These are phyloP conservation scores for Myotis pilosus DNA, from an alignment of 2,797 vertebrate species.

Conservation along the genomic window DNA sequence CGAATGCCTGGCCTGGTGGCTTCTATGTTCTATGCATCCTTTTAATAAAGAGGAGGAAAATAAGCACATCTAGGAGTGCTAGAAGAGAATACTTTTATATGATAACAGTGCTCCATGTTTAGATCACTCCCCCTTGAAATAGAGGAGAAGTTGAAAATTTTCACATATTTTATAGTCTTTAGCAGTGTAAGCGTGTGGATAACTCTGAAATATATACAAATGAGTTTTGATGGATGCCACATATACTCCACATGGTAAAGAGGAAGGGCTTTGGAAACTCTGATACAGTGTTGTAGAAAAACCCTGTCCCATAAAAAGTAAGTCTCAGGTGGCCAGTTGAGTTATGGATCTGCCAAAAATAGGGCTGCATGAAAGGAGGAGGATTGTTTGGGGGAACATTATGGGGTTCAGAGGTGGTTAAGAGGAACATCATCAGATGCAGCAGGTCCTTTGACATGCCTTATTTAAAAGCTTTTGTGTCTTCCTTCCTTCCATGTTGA, in stretches of 20 bases:
- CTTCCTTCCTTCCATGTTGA: neutral
- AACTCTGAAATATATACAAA: neutral
- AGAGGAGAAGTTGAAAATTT: slow-evolving; percentile 36
- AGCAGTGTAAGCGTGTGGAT: neutral
- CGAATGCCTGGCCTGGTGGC: neutral
- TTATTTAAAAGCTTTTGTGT: neutral
- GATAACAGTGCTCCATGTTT: neutral
- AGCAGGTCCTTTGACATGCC: neutral
- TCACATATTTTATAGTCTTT: slow-evolving; percentile 23
- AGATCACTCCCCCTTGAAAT: neutral
- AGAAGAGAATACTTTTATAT: neutral
- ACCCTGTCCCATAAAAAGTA: neutral
- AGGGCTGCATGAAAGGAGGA: neutral
- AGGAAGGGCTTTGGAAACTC: neutral
- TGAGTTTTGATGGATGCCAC: neutral
- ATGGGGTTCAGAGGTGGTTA: neutral
- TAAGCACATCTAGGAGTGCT: neutral
- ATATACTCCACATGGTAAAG: neutral
- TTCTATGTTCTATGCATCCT: neutral
- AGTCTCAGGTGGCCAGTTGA: neutral
- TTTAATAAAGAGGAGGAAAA: neutral
- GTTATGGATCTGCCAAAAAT: neutral
- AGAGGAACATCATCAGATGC: neutral
- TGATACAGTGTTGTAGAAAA: neutral
- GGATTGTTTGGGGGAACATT: neutral